Evolutionary conservation across 2,797 vertebrate species (phyloP).

Genomic region (Paramormyrops hopkinsi): DNA sequence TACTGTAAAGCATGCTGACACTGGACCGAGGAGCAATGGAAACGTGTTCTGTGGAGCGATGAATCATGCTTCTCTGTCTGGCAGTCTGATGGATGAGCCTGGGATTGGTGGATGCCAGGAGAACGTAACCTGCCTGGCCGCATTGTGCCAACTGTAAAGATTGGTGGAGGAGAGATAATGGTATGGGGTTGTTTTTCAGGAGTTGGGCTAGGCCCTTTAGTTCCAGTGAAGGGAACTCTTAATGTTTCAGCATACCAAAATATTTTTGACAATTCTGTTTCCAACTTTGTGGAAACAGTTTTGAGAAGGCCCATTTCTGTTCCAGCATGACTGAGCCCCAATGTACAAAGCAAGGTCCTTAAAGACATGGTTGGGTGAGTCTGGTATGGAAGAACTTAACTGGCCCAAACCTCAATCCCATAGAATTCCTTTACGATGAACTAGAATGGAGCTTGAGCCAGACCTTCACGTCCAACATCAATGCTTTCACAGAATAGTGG

Average conservation of each 20-base stretch:
- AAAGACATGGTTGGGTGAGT: no score
- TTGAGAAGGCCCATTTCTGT: neutral
- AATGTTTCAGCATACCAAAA: neutral
- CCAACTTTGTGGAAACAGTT: neutral
- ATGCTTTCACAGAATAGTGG: neutral
- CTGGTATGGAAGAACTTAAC: neutral
- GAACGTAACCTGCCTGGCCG: neutral
- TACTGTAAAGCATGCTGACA: neutral
- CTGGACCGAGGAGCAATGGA: neutral
- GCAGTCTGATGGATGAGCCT: neutral
- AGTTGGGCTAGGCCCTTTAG: neutral
- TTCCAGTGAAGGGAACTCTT: neutral
- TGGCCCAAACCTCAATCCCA: no score
- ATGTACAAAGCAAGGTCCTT: no score
- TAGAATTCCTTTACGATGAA: no score
- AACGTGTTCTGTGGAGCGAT: neutral
- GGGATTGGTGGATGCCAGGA: neutral
- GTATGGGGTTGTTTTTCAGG: neutral
- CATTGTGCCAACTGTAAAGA: neutral
- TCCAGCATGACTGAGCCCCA: no score
- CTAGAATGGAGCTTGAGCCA: neutral
- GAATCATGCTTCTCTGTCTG: neutral
- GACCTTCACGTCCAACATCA: neutral
- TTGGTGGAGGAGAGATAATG: neutral
- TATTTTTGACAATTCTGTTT: neutral